Evolutionary conservation across 2,113 vertebrate species (phyloP), one percentile per base, ranked within the genome.

Genomic region (Callionymus lyra): DNA sequence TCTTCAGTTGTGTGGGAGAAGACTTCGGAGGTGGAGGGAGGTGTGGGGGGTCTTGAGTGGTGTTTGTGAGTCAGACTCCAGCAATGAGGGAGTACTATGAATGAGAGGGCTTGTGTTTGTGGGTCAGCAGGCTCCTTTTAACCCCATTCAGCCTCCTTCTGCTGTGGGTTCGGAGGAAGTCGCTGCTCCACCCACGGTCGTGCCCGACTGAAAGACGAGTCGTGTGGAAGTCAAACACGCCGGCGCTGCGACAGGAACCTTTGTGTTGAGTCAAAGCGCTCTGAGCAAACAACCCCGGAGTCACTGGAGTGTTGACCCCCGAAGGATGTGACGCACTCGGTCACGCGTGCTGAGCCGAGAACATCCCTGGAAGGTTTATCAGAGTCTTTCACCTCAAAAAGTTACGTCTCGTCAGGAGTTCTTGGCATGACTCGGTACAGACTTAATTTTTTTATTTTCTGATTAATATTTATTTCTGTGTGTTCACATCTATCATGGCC

Each of bases 41-140:
- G 18, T 11, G 14, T 31, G 47, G 36, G 59, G 31, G 51, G 27
- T 38, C 48, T 65, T 65, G 41, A 53, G 53, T 66, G 48, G 40
- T 61, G 52, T 76, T 73, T 69, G 53, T 83, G 82, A 84, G 69
- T 85, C 80, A 85, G 74, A 56, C 65, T 64, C 71, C 21, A 74
- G 78, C 65, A 83, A 85, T 83, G 75, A 82, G 69, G 77, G 82
- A 84, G 82, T 80, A 70, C 68, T 56, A 70, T 79, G 74, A 82
- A 80, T 79, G 77, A 77, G 69, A 64, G 63, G 27, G 66, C 49
- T 71, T 77, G 72, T 79, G 79, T 78, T 77, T 75, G 68, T 62
- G 65, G 80, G 72, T 77, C 76, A 70, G 53, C 52, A 45, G 70
- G 70, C 64, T 81, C 58, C 39, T 59, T 66, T 73, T 73, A 71